These are phyloP conservation scores for Carduelis carduelis DNA, from an alignment of 2,797 vertebrate genomes.

Conservation along the genomic window DNA sequence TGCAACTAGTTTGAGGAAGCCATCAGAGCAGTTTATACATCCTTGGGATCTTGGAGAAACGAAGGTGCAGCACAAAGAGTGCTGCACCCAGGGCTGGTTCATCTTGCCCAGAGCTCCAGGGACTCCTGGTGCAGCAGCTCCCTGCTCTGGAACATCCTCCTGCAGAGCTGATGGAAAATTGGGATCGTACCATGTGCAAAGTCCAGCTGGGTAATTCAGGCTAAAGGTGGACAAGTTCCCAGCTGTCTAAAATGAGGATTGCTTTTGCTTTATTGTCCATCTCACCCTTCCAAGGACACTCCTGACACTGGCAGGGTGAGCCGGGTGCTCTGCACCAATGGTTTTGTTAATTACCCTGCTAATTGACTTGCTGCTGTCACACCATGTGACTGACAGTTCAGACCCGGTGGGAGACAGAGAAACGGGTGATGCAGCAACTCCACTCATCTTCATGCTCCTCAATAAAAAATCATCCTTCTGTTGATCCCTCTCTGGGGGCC, in stretches of 20 bases:
- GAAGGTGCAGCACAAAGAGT: background rate
- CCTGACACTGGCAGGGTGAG: background rate
- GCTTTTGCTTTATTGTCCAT: background rate
- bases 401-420: background rate
- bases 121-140: background rate
- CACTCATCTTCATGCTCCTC: background rate
- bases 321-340: background rate
- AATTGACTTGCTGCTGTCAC: background rate
- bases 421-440: background rate
- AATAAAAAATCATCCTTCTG: background rate
- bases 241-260: background rate
- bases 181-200: background rate
- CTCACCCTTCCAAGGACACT: background rate
- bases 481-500: background rate
- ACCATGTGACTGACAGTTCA: fast-evolving
- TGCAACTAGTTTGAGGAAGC: background rate
- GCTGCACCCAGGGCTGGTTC: background rate
- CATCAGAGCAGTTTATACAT: background rate
- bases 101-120: background rate
- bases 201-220: background rate
- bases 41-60: background rate
- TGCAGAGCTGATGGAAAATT: background rate
- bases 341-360: background rate
- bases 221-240: background rate
- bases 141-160: background rate